phyloP scores from a whole-genome alignment of 1,140 invertebrate species.

The Anastatus disparis region DNA sequence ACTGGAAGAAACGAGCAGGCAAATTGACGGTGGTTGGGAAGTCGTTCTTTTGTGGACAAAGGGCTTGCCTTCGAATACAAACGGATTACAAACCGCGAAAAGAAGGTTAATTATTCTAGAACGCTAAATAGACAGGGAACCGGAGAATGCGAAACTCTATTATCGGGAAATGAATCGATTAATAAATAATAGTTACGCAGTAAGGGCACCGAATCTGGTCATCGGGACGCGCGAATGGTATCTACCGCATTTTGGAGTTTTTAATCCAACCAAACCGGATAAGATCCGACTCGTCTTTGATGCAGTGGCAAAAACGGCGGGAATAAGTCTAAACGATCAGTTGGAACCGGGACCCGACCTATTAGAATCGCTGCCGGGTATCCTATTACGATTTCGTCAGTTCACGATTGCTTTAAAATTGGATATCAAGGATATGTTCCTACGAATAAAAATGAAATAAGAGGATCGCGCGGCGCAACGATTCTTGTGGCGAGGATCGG shows the following conservation, averaged over 20 bases:
- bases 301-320: not conserved
- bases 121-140: not conserved
- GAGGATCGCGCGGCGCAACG: not conserved
- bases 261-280: not conserved
- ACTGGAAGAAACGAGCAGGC: not conserved
- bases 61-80: too few species aligned
- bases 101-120: not conserved
- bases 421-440: not conserved
- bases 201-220: too few species aligned
- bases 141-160: not conserved
- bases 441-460: not conserved
- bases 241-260: not conserved
- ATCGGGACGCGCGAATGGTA: not conserved
- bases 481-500: not conserved
- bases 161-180: slow-evolving; percentile 7
- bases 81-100: not conserved
- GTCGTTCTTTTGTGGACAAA: not conserved
- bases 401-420: not conserved
- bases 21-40: not conserved
- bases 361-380: slow-evolving; percentile 12
- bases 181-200: not conserved
- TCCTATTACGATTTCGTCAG: not conserved
- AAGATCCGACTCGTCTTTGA: not conserved
- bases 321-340: not conserved
- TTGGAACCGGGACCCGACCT: not conserved